Evolutionary conservation across 2,888 invertebrate genomes (phyloP), one percentile per base, ranked within the genome.

Genomic region (Neuroscelio doddi): DNA sequence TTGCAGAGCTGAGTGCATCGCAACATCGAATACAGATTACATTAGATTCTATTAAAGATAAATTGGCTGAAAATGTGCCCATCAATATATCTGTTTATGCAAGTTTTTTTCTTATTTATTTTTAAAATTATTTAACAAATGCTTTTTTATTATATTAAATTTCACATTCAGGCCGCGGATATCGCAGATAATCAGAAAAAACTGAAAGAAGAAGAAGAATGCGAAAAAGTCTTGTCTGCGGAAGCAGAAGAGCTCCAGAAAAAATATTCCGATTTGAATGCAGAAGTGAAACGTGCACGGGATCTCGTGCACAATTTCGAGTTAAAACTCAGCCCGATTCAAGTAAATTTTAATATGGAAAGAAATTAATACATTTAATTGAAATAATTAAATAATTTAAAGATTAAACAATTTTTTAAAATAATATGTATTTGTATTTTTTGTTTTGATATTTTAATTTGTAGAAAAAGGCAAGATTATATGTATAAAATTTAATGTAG

Each of bases 251-350:
- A 85, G 36, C 74, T 85, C 4, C 76, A 85, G 32, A 86, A 85
- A 30, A 80, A 81, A 1, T 75, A 87, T 1, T 74, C 80, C 24
- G 84, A 86, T 62, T 83, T 86, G 47, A 77, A 80, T 0, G 76
- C 79, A 0, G 81, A 86, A 12, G 72, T 78, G 15, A 75, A 74
- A 29, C 65, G 58, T 4, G 59, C 56, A 32, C 72, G 74, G 38
- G 69, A 78, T 12, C 29, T 73, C 1, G 67, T 65, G 0, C 62
- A 75, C 16, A 68, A 56, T 17, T 44, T 76, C n/a, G 73, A 79
- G 29, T 26, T 32, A 1, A 72, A 69, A 47, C 57, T 82, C 4
- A 64, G 69, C 44, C 74, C 75, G 5, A 58, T 79, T 5, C 75
- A 74, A 47, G 80, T 80, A 65, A 53, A 29, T 46, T 30, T n/a